A percentile compares a stretch with the other conserved stretches of the same genome.
Conservation (phyloP, 2,888 invertebrate species). For the Parnassius mnemosyne region DNA sequence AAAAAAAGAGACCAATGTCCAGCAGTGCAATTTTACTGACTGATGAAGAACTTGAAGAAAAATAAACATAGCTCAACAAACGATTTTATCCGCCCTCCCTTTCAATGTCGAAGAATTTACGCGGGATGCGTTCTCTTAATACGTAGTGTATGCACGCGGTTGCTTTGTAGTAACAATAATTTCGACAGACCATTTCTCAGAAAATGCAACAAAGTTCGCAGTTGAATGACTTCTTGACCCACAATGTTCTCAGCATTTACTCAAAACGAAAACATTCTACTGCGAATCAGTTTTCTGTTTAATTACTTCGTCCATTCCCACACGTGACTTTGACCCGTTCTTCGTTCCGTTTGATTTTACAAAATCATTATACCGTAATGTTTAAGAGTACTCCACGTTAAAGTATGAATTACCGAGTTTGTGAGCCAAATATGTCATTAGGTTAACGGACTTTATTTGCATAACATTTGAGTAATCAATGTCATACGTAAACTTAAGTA, state of each 20-base stretch:
- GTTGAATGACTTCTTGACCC: conserved; percentile 36
- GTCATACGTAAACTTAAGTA: no score
- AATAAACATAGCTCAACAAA: no score
- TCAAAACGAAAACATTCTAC: conserved; percentile 46
- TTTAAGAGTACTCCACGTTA: conserved; percentile 56
- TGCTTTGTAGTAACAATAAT: conserved; percentile 14
- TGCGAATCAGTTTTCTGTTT: conserved; percentile 39
- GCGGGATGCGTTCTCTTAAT: conserved; percentile 5
- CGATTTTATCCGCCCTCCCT: not conserved
- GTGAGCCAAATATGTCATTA: conserved; percentile 71
- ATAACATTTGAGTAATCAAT: conserved; percentile 46
- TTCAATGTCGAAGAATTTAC: conserved; percentile 3
- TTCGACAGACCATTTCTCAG: conserved; percentile 13
- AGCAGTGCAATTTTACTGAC: no score
- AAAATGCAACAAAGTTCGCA: conserved; percentile 27
- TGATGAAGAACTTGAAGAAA: no score
- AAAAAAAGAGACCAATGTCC: no score
- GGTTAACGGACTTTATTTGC: conserved; percentile 70
- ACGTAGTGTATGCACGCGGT: conserved; percentile 12
- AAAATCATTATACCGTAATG: conserved; percentile 68
- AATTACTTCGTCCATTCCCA: conserved; percentile 45
- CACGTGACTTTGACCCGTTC: conserved; percentile 68
- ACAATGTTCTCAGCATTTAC: conserved; percentile 34
- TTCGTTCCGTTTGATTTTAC: conserved; percentile 58
- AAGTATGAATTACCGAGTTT: conserved; percentile 55